A percentile compares a stretch with the other conserved stretches of the same genome.
These are phyloP conservation scores for Megaleporinus macrocephalus DNA, from an alignment of 2,113 vertebrate genomes.

Conservation along the genomic window DNA sequence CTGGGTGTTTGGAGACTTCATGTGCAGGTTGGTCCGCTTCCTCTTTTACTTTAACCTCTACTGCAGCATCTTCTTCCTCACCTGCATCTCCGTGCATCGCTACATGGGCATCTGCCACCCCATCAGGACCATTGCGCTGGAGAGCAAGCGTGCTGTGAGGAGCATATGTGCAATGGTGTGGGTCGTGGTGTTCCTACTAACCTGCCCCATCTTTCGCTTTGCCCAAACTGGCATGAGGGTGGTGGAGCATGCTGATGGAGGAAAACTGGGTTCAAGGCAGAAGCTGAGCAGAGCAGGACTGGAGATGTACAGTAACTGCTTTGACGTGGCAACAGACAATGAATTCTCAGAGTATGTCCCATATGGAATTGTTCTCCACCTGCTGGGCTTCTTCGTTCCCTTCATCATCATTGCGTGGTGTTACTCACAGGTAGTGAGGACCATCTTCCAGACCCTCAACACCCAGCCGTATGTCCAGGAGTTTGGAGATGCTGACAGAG, in stretches of 20 bases:
- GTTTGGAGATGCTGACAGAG: constrained; percentile 51
- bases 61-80: constrained; percentile 88
- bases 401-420: constrained; percentile 82
- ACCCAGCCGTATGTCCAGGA: constrained; percentile 64
- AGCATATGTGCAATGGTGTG: constrained; percentile 78
- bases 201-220: constrained; percentile 82
- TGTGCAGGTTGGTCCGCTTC: constrained; percentile 84
- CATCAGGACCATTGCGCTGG: constrained; percentile 79
- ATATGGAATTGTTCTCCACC: constrained; percentile 80
- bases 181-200: constrained; percentile 80
- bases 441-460: constrained; percentile 76
- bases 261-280: constrained; percentile 33
- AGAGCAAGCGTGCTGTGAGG: constrained; percentile 78
- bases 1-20: constrained; percentile 85
- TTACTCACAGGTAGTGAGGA: constrained; percentile 81
- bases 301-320: constrained; percentile 75
- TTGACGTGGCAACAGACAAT: constrained; percentile 80
- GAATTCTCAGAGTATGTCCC: constrained; percentile 83
- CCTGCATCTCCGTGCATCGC: constrained; percentile 85
- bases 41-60: constrained; percentile 87
- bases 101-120: constrained; percentile 83
- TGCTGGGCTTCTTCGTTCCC: constrained; percentile 80
- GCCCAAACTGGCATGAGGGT: constrained; percentile 73
- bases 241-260: constrained; percentile 28
- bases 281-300: constrained; percentile 3